Conservation (phyloP, 1,140 invertebrate species). For the Cryptotermes secundus region DNA sequence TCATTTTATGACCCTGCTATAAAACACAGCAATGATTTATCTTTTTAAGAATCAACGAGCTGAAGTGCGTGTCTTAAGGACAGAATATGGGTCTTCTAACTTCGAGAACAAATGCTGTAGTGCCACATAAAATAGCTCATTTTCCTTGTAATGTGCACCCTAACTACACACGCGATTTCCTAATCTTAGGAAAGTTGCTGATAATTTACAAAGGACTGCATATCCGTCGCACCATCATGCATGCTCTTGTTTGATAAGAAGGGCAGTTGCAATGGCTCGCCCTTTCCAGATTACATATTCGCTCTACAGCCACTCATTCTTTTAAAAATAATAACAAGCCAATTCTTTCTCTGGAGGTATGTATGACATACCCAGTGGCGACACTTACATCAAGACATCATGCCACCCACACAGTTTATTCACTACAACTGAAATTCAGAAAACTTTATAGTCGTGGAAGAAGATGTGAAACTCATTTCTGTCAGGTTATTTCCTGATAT, state of each 20-base stretch:
- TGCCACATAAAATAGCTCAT: too few species aligned
- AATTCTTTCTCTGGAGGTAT: too few species aligned
- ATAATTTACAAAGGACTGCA: neutral
- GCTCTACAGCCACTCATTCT: too few species aligned
- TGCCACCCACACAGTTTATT: neutral
- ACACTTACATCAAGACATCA: too few species aligned
- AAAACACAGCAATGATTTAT: neutral
- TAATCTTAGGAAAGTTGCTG: neutral
- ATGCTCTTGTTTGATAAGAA: neutral
- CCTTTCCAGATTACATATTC: too few species aligned
- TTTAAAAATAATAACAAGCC: too few species aligned
- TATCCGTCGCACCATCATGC: neutral
- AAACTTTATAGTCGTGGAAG: neutral
- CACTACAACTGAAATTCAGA: neutral
- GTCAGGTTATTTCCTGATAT: neutral
- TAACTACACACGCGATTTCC: neutral
- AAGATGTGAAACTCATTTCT: neutral
- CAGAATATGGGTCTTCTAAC: neutral
- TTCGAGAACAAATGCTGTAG: neutral
- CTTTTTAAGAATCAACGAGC: neutral
- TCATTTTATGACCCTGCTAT: too few species aligned
- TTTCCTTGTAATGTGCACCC: too few species aligned
- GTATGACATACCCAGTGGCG: too few species aligned
- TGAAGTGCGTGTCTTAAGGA: neutral
- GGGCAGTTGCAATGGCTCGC: neutral